A percentile compares a stretch with the other conserved stretches of the same genome.
Evolutionary conservation across 2,797 vertebrate species (phyloP).

Genomic region (Yasuhikotakia modesta): DNA sequence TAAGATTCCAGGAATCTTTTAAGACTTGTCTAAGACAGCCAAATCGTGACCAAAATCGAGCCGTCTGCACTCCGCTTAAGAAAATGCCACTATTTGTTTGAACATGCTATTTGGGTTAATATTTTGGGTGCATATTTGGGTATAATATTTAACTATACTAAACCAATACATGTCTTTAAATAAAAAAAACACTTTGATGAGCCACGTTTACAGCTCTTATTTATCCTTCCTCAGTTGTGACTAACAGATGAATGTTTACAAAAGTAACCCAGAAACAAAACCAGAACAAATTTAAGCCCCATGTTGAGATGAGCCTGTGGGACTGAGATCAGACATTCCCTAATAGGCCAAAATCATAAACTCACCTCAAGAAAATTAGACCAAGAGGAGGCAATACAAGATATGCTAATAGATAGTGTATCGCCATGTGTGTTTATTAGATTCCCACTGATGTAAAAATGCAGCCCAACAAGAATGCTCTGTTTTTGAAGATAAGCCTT

Average conservation of each 20-base stretch:
- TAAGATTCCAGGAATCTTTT: no score
- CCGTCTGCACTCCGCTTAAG: no score
- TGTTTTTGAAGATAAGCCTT: slow-evolving; percentile 53
- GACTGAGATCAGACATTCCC: slow-evolving; percentile 40
- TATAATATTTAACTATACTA: slow-evolving; percentile 30
- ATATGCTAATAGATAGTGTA: slow-evolving; percentile 50
- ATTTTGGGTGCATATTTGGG: no score
- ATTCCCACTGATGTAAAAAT: slow-evolving; percentile 42
- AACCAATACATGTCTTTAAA: slow-evolving; percentile 41
- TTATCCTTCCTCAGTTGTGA: slow-evolving; percentile 51
- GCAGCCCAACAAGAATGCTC: slow-evolving; percentile 59
- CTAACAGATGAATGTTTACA: slow-evolving; percentile 48
- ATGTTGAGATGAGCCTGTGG: slow-evolving; percentile 37
- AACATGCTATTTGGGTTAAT: no score
- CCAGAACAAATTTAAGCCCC: slow-evolving; percentile 36
- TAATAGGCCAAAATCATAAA: slow-evolving; percentile 55
- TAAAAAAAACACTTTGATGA: slow-evolving; percentile 54
- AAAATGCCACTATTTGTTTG: no score
- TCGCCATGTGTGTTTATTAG: slow-evolving; percentile 54
- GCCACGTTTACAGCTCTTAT: slow-evolving; percentile 29
- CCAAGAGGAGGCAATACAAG: slow-evolving; percentile 53
- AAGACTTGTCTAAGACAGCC: no score
- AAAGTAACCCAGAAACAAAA: slow-evolving; percentile 38
- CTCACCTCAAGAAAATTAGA: slow-evolving; percentile 51
- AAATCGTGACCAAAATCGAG: no score